Base-by-base conservation (phyloP, 1,140 invertebrate genomes). In the Calliphora vicina region DNA sequence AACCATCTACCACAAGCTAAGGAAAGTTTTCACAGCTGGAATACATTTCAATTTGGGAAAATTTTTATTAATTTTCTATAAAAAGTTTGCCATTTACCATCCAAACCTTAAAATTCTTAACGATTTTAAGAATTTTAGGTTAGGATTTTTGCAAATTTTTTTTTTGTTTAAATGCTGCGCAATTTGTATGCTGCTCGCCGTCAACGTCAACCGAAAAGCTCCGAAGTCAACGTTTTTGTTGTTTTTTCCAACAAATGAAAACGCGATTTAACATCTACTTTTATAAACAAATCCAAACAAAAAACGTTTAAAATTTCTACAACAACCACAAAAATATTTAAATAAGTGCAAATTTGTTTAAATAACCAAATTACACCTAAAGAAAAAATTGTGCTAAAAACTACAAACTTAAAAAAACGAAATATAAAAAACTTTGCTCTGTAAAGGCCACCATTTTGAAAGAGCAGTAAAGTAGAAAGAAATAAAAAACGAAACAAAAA, bases 181-280 rank as follows among this genome's bases (percentile, higher is more conserved):
- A 85, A 82, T 35, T 78, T 78, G 35, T 78, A 43, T 42, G 74
- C 29, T 43, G 35, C 35, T 13, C 81, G 6, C 23, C 9, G 42
- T 20, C 35, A 27, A 81, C 45, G 78, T 26, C 45, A 81, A 20
- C 84, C 78, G 81, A 25, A 25, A 82, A 84, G 82, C 67, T 20
- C n/a, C n/a, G 35, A 81, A 81, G 76, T n/a, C 83, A 85, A 67
- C 61, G 61, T 67, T 23, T 57, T 57, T 57, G 10, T 67, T 67
- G n/a, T 67, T 15, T 50, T 50, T 50, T 50, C 45, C 8, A 50
- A 17, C 45, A 50, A 2, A 50, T 13, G 12, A 50, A 50, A n/a
- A 50, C 42, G n/a, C n/a, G n/a, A n/a, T n/a, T n/a, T n/a, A n/a
- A n/a, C n/a, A 35, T 8, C 35, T 35, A 35, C 35, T 35, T 35